A percentile compares a stretch with the other conserved stretches of the same genome.
phyloP scores from a whole-genome alignment of 2,888 invertebrate genomes.

The Phasia obesa region DNA sequence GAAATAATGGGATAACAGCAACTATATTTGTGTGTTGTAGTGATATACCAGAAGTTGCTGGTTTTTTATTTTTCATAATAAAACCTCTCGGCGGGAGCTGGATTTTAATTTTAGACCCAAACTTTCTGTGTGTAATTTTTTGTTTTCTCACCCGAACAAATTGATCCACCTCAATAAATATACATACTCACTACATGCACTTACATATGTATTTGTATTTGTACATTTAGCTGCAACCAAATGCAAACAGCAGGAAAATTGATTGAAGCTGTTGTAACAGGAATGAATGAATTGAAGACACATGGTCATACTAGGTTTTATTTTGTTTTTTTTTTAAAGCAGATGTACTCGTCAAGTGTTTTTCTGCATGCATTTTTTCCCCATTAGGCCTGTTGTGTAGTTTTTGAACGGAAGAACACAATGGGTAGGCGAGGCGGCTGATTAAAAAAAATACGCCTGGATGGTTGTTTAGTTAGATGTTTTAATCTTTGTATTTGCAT shows the following conservation, averaged over 20 bases:
- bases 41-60: too few species aligned
- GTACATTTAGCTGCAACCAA: conserved; percentile 1
- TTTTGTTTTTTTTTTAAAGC: conserved; percentile 19
- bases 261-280: conserved; percentile 37
- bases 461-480: too few species aligned
- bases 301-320: conserved; percentile 35
- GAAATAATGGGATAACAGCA: too few species aligned
- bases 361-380: background rate
- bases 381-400: background rate
- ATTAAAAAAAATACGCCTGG: background rate
- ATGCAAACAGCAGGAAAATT: background rate
- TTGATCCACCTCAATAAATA: too few species aligned
- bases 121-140: too few species aligned
- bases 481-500: too few species aligned
- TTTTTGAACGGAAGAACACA: conserved; percentile 21
- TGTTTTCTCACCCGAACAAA: too few species aligned
- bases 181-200: background rate
- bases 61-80: too few species aligned
- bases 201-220: background rate
- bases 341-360: conserved; percentile 9
- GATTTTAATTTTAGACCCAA: too few species aligned
- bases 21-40: too few species aligned
- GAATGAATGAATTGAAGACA: conserved; percentile 48
- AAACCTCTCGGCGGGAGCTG: too few species aligned
- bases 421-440: background rate